These are phyloP conservation scores for Tamandua tetradactyla DNA, from an alignment of 2,797 vertebrate genomes.

Conservation along the genomic window DNA sequence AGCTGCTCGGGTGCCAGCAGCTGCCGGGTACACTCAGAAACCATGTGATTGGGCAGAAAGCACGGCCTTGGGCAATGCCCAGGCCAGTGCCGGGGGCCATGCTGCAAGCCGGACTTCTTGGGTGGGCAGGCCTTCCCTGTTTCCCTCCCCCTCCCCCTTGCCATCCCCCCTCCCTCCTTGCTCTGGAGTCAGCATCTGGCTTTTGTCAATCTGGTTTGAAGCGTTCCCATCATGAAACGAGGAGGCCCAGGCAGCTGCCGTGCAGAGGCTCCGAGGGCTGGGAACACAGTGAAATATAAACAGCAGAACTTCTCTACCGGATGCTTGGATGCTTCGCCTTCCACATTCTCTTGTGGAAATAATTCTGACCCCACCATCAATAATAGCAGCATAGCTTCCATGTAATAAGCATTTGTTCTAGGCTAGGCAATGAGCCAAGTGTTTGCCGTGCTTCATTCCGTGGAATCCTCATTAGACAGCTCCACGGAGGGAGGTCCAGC, in stretches of 20 bases:
- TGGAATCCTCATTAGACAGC: neutral
- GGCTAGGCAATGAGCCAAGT: neutral
- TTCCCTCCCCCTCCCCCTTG: neutral
- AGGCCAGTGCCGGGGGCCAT: neutral
- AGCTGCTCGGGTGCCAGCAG: neutral
- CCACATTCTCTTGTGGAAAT: neutral
- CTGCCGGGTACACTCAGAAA: neutral
- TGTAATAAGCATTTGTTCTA: accelerated
- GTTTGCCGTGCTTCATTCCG: neutral
- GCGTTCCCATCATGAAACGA: neutral
- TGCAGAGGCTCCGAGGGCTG: neutral
- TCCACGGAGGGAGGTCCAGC: neutral
- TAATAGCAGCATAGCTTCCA: accelerated
- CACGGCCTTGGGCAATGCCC: neutral
- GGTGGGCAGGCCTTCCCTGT: neutral
- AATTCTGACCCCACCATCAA: neutral
- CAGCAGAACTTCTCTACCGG: neutral
- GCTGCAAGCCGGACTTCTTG: neutral
- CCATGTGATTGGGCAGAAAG: neutral
- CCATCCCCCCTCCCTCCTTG: neutral
- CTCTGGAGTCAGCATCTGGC: neutral
- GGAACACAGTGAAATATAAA: neutral
- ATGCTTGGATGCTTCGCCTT: neutral
- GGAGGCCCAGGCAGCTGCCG: neutral
- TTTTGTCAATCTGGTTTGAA: neutral